Base-by-base conservation (phyloP, 2,797 vertebrate genomes). In the Clarias laeviceps region DNA sequence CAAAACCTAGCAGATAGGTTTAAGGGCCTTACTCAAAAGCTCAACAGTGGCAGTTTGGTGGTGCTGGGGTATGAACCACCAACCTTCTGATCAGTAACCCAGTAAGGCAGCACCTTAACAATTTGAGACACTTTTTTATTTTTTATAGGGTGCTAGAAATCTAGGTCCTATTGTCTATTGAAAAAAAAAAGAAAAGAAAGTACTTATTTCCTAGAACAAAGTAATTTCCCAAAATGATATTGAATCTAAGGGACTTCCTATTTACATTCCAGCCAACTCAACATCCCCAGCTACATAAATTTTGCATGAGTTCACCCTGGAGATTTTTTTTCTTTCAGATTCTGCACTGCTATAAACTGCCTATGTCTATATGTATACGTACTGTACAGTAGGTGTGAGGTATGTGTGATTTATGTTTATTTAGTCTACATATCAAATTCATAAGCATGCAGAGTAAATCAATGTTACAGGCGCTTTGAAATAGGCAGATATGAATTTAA, bases 271-370 rank as follows among this genome's bases (percentile, higher is more conserved):
- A 8, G 22, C 87, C 88, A 90, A 83, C 45, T 90, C 90, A 87
- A 59, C 62, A 68, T 90, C 88, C 84, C 69, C 92, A 93, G 92
- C 91, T 92, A 93, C 29, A 82, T 89, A 85, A 90, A 29, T 93
- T 94, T 93, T 93, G 87, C 61, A 85, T 94, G 93, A 93, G 86
- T 87, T 80, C 11, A 85, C 90, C 90, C 85, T 45, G 81, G 80
- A 90, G 89, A 89, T 90, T 92, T 77, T 90, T 86, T 88, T 86
- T 40, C 91, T 90, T 94, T 93, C 91, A 88, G 88, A 76, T 57
- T 76, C 88, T 89, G 88, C 93, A 94, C 93, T 92, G 92, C 92
- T 90, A 91, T 86, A 85, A 93, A 92, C 90, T 91, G 90, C 92
- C 40, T 20, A 88, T 80, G 56, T 84, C 84, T 86, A 85, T 45